Evolutionary conservation across 2,888 invertebrate genomes (phyloP), one percentile per base, ranked within the genome.

Genomic region (Drosophila eohydei): DNA sequence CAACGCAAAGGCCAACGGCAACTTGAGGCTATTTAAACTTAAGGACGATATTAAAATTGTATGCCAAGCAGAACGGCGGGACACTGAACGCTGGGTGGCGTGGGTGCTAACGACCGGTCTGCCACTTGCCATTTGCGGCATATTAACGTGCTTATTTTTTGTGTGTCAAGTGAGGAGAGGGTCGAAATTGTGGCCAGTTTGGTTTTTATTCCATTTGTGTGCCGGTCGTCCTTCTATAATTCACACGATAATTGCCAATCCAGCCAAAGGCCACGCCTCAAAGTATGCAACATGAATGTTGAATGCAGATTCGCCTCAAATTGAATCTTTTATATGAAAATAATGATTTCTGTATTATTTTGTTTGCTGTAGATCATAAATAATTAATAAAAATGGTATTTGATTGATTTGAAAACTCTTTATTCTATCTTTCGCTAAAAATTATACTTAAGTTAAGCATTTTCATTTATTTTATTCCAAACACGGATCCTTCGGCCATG

Each of bases 11-110:
- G 60, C 80, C 57, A 57, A 61, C 68, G 58, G 77, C 80, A 72
- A 72, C 80, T 81, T 76, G 65, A 77, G 82, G 85, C 88, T 76
- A 80, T 83, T 88, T 81, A 86, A 86, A 80, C 73, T 83, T 83
- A 81, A 81, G 83, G 67, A 60, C 78, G 66, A 68, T 72, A 86
- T 88, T 88, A 86, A 88, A 83, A 78, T 86, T 88, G 57, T 72
- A 86, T 78, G 79, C 55, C 65, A 63, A 38, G 55, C 56, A 46
- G 55, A 66, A 50, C 68, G 50, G 41, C 78, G 71, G 69, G 60
- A 63, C 86, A 63, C 44, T 54, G 14, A 38, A 11, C 36, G 51
- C 26, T 16, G 67, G 46, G 54, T 30, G 55, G 81, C 75, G 82
- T 87, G 79, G 84, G 88, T 64, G 83, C 68, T 76, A 84, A 81